Base-by-base conservation (phyloP, 2,113 vertebrate species). In the Poecilia latipinna region DNA sequence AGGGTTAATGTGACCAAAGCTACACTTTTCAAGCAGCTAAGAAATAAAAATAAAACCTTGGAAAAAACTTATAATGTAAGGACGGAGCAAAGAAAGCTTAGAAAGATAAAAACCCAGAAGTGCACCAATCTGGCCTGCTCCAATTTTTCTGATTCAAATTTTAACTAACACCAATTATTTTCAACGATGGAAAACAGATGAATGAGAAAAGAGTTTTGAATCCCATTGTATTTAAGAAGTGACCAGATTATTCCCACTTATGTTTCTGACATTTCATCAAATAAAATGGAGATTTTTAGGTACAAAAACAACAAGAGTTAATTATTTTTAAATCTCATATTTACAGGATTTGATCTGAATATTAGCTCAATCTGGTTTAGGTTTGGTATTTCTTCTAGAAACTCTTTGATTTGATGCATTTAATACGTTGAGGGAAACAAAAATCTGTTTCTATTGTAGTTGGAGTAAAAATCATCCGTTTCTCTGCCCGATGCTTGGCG, bases 21-120 rank as follows among this genome's bases (percentile, higher is more conserved):
- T 12, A 17, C 29, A 67, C 51, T 79, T 74, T 82, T 76, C 78
- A 68, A 75, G 84, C 77, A 76, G 74, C 37, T 74, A 72, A 51
- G 39, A n/a, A n/a, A 57, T 3, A 24, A 24, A 51, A 42, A 42
- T 13, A 19, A 48, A 57, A n/a, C 3, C 22, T 11, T 10, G 24
- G 1, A 32, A 10, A 63, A 22, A 63, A 63, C 15, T 33, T 6
- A 10, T 8, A 10, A 19, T 19, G 61, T 10, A 19, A 24, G 51
- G 24, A 19, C 4, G 44, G 35, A 35, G 15, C 19, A 17, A 48
- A 19, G 4, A 6, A 48, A 48, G 15, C 44, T 17, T 19, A 17
- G 17, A 17, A 11, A 37, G 35, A 37, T 37, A 37, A 37, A 48
- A 48, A 48, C 44, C 4, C 17, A 19, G 44, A 48, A 17, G 15